These are phyloP conservation scores for Cartodere bifasciata DNA, from an alignment of 2,888 invertebrate genomes.

Conservation along the genomic window DNA sequence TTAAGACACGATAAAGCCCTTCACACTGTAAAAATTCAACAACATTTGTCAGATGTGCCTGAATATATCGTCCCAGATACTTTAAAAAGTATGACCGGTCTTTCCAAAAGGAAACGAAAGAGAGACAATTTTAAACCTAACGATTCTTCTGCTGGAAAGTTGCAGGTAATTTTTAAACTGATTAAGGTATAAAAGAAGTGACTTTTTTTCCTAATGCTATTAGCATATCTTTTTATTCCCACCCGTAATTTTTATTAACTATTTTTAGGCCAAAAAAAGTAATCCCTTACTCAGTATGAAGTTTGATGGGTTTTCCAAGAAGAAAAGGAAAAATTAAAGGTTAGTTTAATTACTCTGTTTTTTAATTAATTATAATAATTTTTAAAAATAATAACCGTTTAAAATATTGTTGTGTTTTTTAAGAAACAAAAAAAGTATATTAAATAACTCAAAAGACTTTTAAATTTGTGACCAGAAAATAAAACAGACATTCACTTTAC, in stretches of 20 bases:
- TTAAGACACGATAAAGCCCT: conserved; percentile 75
- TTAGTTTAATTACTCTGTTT: too few species aligned
- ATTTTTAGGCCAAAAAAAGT: conserved; percentile 47
- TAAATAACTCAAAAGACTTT: too few species aligned
- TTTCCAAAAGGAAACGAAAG: conserved; percentile 27
- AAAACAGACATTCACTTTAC: too few species aligned
- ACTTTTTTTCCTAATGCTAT: too few species aligned
- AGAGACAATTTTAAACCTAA: conserved; percentile 7
- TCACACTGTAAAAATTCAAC: conserved; percentile 71
- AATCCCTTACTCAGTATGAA: conserved; percentile 58
- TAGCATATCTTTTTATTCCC: background rate
- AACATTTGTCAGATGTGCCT: conserved; percentile 82
- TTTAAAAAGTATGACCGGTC: conserved; percentile 50
- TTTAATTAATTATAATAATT: too few species aligned
- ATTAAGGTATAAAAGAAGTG: too few species aligned
- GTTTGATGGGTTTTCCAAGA: conserved; percentile 43
- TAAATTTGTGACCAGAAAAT: too few species aligned
- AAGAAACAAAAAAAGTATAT: too few species aligned
- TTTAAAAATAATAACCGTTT: too few species aligned
- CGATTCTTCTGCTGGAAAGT: conserved; percentile 14
- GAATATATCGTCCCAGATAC: conserved; percentile 81
- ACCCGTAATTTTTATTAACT: conserved; percentile 12
- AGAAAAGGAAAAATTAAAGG: conserved; percentile 28
- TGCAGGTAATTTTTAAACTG: conserved; percentile 19
- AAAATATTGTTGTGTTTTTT: too few species aligned